Evolutionary conservation across 1,140 invertebrate species (phyloP).

Genomic region (Ceratina australensis): DNA sequence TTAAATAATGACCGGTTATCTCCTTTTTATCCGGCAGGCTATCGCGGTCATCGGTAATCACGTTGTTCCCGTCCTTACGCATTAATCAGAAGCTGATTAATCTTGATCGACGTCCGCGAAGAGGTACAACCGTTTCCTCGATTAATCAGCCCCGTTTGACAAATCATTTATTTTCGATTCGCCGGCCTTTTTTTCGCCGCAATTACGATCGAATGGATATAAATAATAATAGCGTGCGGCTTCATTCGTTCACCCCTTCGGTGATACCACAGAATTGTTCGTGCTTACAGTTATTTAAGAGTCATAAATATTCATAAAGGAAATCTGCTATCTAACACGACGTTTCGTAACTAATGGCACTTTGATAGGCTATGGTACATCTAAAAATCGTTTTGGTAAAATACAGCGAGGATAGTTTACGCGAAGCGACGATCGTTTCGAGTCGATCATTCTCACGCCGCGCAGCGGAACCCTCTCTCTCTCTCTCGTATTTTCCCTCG

Average conservation of each 20-base stretch:
- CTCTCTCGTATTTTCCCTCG: conserved; percentile 51
- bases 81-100: conserved; percentile 58
- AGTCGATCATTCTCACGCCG: conserved; percentile 68
- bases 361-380: too few relatives aligned
- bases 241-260: neutral
- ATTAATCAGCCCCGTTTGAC: conserved; percentile 46
- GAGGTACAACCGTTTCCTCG: conserved; percentile 41
- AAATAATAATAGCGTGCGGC: neutral
- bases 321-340: too few relatives aligned
- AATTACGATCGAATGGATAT: neutral
- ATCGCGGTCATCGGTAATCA: conserved; percentile 45
- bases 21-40: conserved; percentile 19
- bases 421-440: conserved; percentile 31
- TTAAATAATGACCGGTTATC: conserved; percentile 24
- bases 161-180: conserved; percentile 42
- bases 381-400: too few relatives aligned
- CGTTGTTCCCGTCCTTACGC: conserved; percentile 37
- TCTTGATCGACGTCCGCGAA: conserved; percentile 35
- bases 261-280: too few relatives aligned
- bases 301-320: too few relatives aligned
- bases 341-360: too few relatives aligned
- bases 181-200: too few relatives aligned
- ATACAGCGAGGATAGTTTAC: conserved; percentile 11
- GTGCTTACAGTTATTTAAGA: too few relatives aligned
- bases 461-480: conserved; percentile 64